These are phyloP conservation scores for Callionymus lyra DNA, from an alignment of 2,113 vertebrate species.

Conservation along the genomic window DNA sequence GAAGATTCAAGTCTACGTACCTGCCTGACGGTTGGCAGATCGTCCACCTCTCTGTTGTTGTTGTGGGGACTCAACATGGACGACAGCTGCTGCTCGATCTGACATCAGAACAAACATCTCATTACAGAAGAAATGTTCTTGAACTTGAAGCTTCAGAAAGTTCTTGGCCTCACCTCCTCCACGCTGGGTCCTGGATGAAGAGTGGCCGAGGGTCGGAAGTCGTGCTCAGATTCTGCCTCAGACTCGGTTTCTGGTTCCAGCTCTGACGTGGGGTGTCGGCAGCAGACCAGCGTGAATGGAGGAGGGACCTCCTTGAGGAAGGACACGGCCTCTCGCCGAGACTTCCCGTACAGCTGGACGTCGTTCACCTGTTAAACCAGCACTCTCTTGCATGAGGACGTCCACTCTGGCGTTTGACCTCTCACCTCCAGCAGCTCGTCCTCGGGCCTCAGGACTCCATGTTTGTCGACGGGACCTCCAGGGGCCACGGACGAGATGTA, in stretches of 20 bases:
- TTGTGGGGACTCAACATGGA: constrained; percentile 2
- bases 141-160: background rate
- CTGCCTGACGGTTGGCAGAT: background rate
- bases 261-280: constrained; percentile 70
- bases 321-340: constrained; percentile 81
- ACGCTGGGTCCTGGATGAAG: constrained; percentile 7
- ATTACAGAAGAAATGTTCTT: background rate
- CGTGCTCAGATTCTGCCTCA: constrained; percentile 3
- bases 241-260: constrained; percentile 22
- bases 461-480: constrained; percentile 74
- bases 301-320: constrained; percentile 90
- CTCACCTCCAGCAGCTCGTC: constrained; percentile 77
- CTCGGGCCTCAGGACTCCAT: constrained; percentile 76
- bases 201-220: background rate
- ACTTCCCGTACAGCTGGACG: constrained; percentile 79
- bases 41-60: background rate
- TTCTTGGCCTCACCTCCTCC: constrained; percentile 44
- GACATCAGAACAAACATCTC: background rate
- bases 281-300: constrained; percentile 88
- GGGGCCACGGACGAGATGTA: constrained; percentile 87
- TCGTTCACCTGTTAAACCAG: constrained; percentile 75
- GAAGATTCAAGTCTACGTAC: background rate
- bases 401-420: background rate
- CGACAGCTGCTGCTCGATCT: constrained; percentile 53
- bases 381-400: background rate